Conservation (phyloP, 1,140 invertebrate genomes). For the Euura saliciscinereae region DNA sequence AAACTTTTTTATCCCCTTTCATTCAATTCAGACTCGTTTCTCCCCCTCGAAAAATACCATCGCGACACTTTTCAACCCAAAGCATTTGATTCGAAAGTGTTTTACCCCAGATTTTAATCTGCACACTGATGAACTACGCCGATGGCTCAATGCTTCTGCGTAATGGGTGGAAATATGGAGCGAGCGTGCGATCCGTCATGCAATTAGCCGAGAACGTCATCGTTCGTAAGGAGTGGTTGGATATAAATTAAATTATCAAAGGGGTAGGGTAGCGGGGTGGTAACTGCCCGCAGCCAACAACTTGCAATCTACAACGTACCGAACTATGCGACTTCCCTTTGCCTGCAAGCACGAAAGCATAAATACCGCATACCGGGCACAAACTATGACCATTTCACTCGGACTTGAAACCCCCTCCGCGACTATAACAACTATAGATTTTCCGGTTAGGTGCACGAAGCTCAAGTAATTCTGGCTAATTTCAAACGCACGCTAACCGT, state of each 20-base stretch:
- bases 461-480: slow-evolving; percentile 29
- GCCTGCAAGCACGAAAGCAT: slow-evolving; percentile 32
- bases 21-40: too few relatives aligned
- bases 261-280: neutral
- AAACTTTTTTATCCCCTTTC: too few relatives aligned
- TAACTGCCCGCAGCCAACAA: neutral
- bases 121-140: too few relatives aligned
- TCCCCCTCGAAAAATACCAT: too few relatives aligned
- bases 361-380: slow-evolving; percentile 25
- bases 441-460: slow-evolving; percentile 11
- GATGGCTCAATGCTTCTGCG: too few relatives aligned
- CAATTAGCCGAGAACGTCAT: slow-evolving; percentile 37
- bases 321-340: slow-evolving; percentile 26
- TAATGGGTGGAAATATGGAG: too few relatives aligned
- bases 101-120: too few relatives aligned
- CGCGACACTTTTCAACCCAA: neutral
- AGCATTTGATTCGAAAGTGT: too few relatives aligned
- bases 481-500: slow-evolving; percentile 32
- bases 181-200: slow-evolving; percentile 39
- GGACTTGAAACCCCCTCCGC: neutral
- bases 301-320: slow-evolving; percentile 14
- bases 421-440: neutral
- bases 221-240: slow-evolving; percentile 15
- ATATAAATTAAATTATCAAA: slow-evolving; percentile 41
- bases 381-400: slow-evolving; percentile 2